Evolutionary conservation across 23 tunicate species (phyloP), one percentile per base, ranked within the genome.

Genomic region (Diplosoma virens): DNA sequence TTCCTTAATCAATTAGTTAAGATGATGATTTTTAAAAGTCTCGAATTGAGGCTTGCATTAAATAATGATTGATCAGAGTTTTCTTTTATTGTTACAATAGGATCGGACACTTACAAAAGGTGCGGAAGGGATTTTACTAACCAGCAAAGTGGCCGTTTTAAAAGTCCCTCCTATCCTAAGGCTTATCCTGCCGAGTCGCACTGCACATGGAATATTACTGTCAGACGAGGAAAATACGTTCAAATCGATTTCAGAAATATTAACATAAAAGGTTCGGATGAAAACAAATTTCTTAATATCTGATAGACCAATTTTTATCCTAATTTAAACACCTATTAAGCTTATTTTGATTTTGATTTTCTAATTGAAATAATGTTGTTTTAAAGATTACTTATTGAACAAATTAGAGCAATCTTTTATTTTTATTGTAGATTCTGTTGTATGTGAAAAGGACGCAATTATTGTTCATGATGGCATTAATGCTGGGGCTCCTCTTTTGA

Each of bases 171-270:
- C 1, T 81, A 76, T 73, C 99, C 99, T 4, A 58, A 53, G 47
- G 30, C 83, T 7, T 95, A 95, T 47, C 89, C 89, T 4, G 2
- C 33, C 18, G 95, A 80, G 48, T 70, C 96, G n/a, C 99, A 95
- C 78, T 95, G 99, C 73, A 89, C 86, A 0, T 95, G 99, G 99
- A 86, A 78, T 32, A 77, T 95, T 16, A 85, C 96, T 30, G 99
- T 82, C 14, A 34, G 33, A 37, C 64, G 63, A 34, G 88, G 88
- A 11, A 47, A 24, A 6, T 95, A 71, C 82, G 86, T 95, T 27
- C 37, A 61, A 29, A 70, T 85, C 7, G 77, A 85, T 0, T 79
- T 95, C 25, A 52, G 31, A 30, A 75, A 79, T 22, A 36, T 95
- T 29, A 88, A 95, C 37, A 69, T 95, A 32, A 48, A 77, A 73